A percentile compares a stretch with the other conserved stretches of the same genome.
These are phyloP conservation scores for Pseudochirops cupreus DNA, from an alignment of 2,797 vertebrate genomes.

Conservation along the genomic window DNA sequence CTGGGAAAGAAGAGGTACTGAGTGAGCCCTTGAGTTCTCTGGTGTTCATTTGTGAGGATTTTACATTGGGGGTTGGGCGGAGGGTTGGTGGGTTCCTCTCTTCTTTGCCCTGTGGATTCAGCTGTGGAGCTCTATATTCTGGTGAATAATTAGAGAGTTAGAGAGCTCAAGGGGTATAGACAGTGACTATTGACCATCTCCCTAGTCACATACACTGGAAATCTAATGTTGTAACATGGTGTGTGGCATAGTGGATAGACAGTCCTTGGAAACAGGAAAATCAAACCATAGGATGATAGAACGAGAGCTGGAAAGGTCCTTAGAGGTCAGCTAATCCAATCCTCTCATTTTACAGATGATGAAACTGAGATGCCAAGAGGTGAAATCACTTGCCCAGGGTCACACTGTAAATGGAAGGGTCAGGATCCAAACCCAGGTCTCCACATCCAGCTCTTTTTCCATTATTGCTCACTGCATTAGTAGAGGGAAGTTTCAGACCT, in stretches of 20 bases:
- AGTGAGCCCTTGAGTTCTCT: not conserved
- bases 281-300: not conserved
- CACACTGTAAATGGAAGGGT: not conserved
- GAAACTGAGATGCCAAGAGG: constrained; percentile 29
- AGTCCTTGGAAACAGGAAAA: not conserved
- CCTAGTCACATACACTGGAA: not conserved
- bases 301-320: constrained; percentile 14
- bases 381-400: not conserved
- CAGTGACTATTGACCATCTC: not conserved
- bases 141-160: not conserved
- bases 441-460: not conserved
- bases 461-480: not conserved
- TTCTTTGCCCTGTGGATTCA: not conserved
- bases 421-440: constrained; percentile 32
- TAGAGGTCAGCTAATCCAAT: constrained; percentile 31
- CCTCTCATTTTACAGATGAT: constrained; percentile 27
- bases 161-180: not conserved
- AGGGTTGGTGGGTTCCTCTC: not conserved
- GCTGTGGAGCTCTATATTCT: not conserved
- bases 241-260: not conserved
- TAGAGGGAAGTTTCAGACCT: not conserved
- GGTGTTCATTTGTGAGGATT: not conserved
- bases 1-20: not conserved
- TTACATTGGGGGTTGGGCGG: not conserved
- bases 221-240: not conserved